A percentile compares a stretch with the other conserved stretches of the same genome.
Conservation (phyloP, 2,113 vertebrate species). For the Stictonetta naevosa region DNA sequence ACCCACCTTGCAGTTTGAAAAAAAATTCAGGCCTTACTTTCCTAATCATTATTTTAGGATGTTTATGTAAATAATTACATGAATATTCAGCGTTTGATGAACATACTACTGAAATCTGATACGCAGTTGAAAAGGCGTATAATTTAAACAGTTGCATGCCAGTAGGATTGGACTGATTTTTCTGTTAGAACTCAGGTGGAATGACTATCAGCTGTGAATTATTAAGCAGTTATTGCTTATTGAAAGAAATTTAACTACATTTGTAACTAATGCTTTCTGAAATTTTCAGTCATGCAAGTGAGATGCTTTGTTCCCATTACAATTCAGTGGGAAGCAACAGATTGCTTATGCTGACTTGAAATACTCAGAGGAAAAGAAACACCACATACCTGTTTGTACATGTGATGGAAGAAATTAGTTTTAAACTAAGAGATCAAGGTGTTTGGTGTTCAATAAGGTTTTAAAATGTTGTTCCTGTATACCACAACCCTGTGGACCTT, state of each 20-base stretch:
- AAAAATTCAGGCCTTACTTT: background rate
- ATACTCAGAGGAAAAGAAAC: background rate
- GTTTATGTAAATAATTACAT: background rate
- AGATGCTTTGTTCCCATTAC: rapidly evolving
- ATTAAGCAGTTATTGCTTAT: background rate
- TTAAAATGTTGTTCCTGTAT: background rate
- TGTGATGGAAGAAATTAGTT: rapidly evolving
- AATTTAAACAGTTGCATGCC: background rate
- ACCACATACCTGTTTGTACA: rapidly evolving
- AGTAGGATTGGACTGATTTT: background rate
- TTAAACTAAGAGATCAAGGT: background rate
- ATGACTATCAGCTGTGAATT: background rate
- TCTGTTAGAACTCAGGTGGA: background rate
- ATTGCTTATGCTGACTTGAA: background rate
- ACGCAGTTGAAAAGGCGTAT: background rate
- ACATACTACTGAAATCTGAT: background rate
- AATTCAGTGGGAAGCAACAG: background rate
- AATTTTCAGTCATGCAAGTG: background rate
- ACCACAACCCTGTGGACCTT: background rate
- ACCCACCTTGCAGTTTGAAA: background rate
- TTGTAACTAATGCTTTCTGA: background rate
- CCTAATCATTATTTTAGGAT: too few species aligned
- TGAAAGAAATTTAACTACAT: background rate
- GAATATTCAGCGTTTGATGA: background rate
- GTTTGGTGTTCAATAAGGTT: background rate